phyloP scores from a whole-genome alignment of 2,113 vertebrate genomes.

The Thunnus thynnus region DNA sequence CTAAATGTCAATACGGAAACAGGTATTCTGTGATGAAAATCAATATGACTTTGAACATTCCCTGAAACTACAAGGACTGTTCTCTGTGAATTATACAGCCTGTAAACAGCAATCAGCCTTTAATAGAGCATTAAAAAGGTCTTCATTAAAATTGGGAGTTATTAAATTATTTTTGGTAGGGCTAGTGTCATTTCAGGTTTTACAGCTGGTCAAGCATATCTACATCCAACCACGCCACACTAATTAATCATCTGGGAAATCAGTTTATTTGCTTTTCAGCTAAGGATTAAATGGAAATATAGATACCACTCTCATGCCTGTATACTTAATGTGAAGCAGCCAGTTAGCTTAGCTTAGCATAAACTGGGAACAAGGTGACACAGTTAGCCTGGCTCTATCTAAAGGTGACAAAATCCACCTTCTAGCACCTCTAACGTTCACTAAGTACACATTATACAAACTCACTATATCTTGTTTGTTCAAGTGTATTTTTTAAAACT shows the following conservation, averaged over 20 bases:
- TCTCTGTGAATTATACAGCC: neutral
- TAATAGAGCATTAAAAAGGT: neutral
- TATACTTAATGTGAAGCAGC: no score
- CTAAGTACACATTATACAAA: no score
- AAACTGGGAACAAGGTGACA: no score
- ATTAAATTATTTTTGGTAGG: neutral
- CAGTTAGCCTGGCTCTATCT: no score
- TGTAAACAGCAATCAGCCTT: neutral
- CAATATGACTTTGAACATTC: neutral
- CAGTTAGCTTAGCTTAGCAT: no score
- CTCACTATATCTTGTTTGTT: no score
- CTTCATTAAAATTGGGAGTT: neutral
- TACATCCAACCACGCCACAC: neutral
- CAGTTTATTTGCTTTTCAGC: neutral
- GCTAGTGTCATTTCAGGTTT: neutral
- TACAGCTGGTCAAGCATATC: neutral
- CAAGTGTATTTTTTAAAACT: no score
- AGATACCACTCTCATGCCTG: no score
- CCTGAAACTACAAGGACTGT: neutral
- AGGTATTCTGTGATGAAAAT: neutral
- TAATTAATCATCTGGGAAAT: neutral
- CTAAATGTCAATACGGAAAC: neutral
- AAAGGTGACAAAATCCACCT: no score
- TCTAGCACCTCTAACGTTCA: no score
- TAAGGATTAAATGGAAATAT: no score